Evolutionary conservation across 2,797 vertebrate species (phyloP), one percentile per base, ranked within the genome.

Genomic region (Cheirogaleus major): DNA sequence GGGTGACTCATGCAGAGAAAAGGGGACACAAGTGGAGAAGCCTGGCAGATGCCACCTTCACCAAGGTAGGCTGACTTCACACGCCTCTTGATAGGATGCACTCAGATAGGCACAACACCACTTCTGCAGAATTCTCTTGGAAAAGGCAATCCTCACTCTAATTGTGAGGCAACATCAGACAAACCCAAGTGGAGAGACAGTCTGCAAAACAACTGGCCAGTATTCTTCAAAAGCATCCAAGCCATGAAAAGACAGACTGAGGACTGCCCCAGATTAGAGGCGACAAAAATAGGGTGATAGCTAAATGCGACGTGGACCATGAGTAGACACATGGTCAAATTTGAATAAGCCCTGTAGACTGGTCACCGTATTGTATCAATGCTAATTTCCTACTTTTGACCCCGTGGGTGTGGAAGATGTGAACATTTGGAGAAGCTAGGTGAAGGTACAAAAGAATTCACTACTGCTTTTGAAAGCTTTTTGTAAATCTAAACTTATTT

Each of bases 11-110:
- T 0, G 14, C 4, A 59, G 43, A 85, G 52, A 22, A n/a, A 27
- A 50, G 23, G 7, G 35, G 30, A 45, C 18, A 48, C 7, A 2
- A 41, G 11, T 4, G 22, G 57, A 78, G 43, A 69, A 18, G 20
- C 20, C 35, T 4, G 38, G n/a, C 11, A 4, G 13, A 30, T 4
- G 11, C 8, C n/a, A 18, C 50, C 55, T 67, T 6, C 11, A 11
- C 43, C 15, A 38, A 43, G n/a, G 43, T 5, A 2, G 1, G 0
- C 12, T 1, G 3, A 17, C n/a, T 52, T 35, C 3, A 0, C 0
- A 1, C 17, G 3, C 7, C 45, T 76, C 69, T 1, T 4, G 30
- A 65, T 1, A 59, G 59, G 55, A 9, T 12, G 17, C 7, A 0
- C 76, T 12, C 27, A 23, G 41, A 57, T 22, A 78, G 27, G 72